Base-by-base conservation (phyloP, 2,797 vertebrate genomes). In the Ficedula albicollis region DNA sequence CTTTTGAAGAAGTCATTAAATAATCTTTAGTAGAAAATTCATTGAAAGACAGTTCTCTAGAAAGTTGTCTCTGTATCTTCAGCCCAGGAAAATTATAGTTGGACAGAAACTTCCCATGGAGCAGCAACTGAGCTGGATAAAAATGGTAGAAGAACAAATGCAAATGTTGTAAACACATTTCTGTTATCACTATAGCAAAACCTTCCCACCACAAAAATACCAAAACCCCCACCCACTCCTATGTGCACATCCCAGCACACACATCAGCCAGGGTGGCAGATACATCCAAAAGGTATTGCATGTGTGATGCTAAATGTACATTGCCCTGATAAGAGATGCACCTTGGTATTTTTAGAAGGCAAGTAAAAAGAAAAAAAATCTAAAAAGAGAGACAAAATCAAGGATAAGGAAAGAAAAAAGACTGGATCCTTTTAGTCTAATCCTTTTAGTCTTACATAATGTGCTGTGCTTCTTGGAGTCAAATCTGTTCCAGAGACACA, bases 171-270 rank as follows among this genome's bases (percentile, higher is more conserved):
- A 60, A 84, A 67, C 0, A 5, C 19, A 46, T 64, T 82, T 75
- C 51, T 72, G 4, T 58, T 60, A 56, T 52, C 14, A 15, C 25
- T 32, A 1, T 9, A 27, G 43, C 41, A 48, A 69, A 87, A 62
- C 48, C 15, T 30, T 62, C 25, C 11, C 11, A 69, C n/a, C 19
- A 18, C n/a, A 89, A 68, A 92, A 82, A 51, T 39, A 69, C 1
- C n/a, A 62, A 59, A 69, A 15, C 19, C 20, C 4, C 4, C 10
- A 39, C 12, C 34, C 34, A 46, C 59, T 92, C n/a, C 51, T 73
- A 4, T 0, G 0, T 73, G 49, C 10, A 41, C 6, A 15, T 62
- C 29, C 34, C 54, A 84, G 13, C 34, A 21, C 36, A 17, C 38
- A 7, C 5, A 18, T 56, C 43, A 75, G 43, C 63, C 30, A 62